Conservation (phyloP, 2,888 invertebrate genomes). For the Petrolisthes manimaculis region DNA sequence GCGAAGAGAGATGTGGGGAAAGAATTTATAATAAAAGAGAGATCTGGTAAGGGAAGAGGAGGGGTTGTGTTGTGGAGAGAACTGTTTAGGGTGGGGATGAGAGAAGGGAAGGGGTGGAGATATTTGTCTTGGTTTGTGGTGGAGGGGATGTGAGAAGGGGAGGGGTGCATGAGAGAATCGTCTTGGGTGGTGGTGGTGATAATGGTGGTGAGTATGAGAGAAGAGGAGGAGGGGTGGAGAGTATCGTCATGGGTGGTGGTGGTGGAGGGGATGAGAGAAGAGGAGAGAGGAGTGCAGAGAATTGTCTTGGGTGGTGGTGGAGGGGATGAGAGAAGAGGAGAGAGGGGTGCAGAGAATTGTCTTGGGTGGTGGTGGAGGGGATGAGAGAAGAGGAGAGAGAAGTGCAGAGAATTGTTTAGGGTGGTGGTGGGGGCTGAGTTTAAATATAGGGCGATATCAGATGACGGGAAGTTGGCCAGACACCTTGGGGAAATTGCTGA, state of each 20-base stretch:
- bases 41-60: neutral
- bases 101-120: neutral
- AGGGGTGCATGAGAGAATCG: neutral
- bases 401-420: too few relatives aligned
- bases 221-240: neutral
- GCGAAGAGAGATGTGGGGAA: neutral
- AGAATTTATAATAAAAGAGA: neutral
- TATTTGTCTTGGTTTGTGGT: neutral
- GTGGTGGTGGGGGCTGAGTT: too few relatives aligned
- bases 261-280: neutral
- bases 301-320: neutral
- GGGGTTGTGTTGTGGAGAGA: neutral
- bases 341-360: neutral
- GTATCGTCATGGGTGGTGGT: neutral
- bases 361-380: neutral
- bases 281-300: neutral
- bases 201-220: neutral
- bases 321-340: neutral
- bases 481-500: conserved; percentile 36
- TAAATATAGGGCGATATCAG: conserved; percentile 13
- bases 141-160: neutral
- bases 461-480: conserved; percentile 25
- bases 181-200: too few relatives aligned
- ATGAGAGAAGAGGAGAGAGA: neutral
- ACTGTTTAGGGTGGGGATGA: neutral